Evolutionary conservation across 2,888 invertebrate species (phyloP), one percentile per base, ranked within the genome.

Genomic region (Liopterus haemorrhoidalis): DNA sequence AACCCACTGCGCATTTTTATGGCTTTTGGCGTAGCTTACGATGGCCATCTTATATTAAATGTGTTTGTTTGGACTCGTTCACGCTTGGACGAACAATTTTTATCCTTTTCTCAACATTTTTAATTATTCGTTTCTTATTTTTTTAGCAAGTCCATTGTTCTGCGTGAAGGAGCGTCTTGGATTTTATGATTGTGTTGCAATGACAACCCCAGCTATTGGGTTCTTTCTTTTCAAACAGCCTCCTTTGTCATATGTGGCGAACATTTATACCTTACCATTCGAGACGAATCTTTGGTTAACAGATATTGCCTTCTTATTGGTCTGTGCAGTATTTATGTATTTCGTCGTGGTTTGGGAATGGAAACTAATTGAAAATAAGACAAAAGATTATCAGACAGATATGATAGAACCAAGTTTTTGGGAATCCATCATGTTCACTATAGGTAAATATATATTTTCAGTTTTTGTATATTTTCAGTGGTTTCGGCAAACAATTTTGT

Each of bases 211-310:
- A 2, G 76, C 76, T 0, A 62, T 71, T 41, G 79, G 77, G 0
- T 73, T 74, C 48, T 78, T 81, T 56, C 70, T 81, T 19, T 81
- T 81, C 58, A 75, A 75, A 35, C 76, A 78, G 55, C 81, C 81
- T 2, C 74, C 79, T 49, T 59, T 81, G 4, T 80, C 81, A 0
- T 77, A 76, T 48, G 75, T 81, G 30, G 76, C 74, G 57, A 81
- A 82, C 57, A 70, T 82, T 38, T 81, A 79, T 56, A 55, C 74
- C 3, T 62, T 81, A 11, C 79, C 81, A 0, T 81, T 81, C 54
- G 69, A 71, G 33, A 65, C 61, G 18, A 63, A 69, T 1, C 77
- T 81, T 8, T 80, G 80, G 80, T 65, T 73, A 38, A 69, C 72
- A 22, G 68, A 70, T 24, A 4, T 35, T n/a, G 4, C 41, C 3